Evolutionary conservation across 2,888 invertebrate genomes (phyloP).

Genomic region (Oscheius onirici): DNA sequence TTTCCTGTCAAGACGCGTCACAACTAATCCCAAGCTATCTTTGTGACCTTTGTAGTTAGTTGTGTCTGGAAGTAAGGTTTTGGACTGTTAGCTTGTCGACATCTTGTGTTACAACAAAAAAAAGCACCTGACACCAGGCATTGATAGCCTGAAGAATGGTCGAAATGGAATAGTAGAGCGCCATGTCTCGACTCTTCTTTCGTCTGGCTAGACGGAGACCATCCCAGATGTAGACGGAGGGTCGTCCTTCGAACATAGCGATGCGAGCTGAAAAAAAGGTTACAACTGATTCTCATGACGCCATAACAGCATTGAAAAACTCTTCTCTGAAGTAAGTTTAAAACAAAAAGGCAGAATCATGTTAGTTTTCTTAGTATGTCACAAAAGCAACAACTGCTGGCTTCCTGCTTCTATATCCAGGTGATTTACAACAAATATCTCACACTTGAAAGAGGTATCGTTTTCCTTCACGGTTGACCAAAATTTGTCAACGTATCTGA

Average conservation of each 20-base stretch:
- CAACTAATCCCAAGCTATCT: too few relatives aligned
- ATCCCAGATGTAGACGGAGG: slow-evolving; percentile 68
- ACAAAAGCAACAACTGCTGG: too few relatives aligned
- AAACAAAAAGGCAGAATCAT: too few relatives aligned
- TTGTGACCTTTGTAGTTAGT: too few relatives aligned
- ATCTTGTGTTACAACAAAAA: not conserved
- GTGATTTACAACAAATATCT: slow-evolving; percentile 1
- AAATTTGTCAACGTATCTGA: slow-evolving; percentile 62
- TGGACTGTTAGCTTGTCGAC: too few relatives aligned
- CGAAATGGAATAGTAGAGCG: slow-evolving; percentile 61
- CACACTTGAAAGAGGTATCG: slow-evolving; percentile 49
- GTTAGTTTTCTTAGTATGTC: too few relatives aligned
- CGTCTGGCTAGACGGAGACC: slow-evolving; percentile 65
- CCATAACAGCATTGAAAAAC: too few relatives aligned
- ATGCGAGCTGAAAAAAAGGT: slow-evolving; percentile 43
- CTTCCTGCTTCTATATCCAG: too few relatives aligned
- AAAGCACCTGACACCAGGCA: slow-evolving; percentile 51
- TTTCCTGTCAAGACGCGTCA: too few relatives aligned
- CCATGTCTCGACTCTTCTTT: slow-evolving; percentile 56
- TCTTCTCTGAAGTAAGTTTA: too few relatives aligned
- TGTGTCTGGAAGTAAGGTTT: too few relatives aligned
- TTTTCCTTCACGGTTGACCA: slow-evolving; percentile 52
- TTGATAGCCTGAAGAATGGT: slow-evolving; percentile 63
- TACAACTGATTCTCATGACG: too few relatives aligned
- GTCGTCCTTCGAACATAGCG: slow-evolving; percentile 59